Base-by-base conservation (phyloP, 2,888 invertebrate species). In the Villa cingulata region DNA sequence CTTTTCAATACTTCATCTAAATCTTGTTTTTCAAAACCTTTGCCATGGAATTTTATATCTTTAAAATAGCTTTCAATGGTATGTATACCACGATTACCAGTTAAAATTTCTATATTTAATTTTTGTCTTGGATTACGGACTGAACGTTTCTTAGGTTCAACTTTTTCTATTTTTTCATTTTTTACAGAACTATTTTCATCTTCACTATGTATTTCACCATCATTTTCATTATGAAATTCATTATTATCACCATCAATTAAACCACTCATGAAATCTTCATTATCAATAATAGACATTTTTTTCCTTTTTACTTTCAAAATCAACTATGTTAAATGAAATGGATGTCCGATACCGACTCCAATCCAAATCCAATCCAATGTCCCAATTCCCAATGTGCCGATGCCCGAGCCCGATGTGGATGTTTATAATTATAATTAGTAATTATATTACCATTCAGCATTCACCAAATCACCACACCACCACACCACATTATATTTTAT, bases 11-110 rank as follows among this genome's bases (percentile, higher is more conserved):
- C 72, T 51, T 78, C 66, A 57, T 86, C 78, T 37, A 97, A 70
- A 68, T 96, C 94, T 44, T 81, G 75, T 55, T 78, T 39, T 68
- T 95, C 95, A 62, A 83, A 72, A 0, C 87, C 86, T 67, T 83
- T 84, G 1, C 78, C 78, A 64, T 78, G 77, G 58, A 86, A 87
- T 63, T 85, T 83, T 15, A 91, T 80, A 57, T 85, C 80, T 59
- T 84, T 79, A 58, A 88, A 92, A 59, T 85, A 76, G 4, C 81
- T 76, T 49, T 84, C 82, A 37, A 95, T 73, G 0, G 81, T 78
- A n/a, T 81, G 77, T 46, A 95, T 75, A 1, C 95, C 95, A 55
- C 86, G 76, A 5, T 59, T 58, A 1, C 89, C 85, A 50, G 78
- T 83, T 15, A 95, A 68, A 7, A 79, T 75, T 27, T 81, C 80